Evolutionary conservation across 2,113 vertebrate species (phyloP).

Genomic region (Tenebrosternarchus preto): DNA sequence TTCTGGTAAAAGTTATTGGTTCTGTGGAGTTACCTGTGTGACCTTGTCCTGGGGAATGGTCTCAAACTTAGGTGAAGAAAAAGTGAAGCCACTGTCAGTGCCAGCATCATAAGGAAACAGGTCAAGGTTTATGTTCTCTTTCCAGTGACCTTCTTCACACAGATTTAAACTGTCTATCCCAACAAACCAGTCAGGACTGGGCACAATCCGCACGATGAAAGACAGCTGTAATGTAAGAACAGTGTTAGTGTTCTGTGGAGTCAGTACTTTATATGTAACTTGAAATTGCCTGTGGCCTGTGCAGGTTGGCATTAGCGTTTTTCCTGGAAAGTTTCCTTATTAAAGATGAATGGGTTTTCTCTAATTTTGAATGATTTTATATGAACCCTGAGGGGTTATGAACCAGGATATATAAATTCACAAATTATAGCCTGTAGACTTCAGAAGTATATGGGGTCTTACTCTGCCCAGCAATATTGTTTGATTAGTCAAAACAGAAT

Average conservation of each 20-base stretch:
- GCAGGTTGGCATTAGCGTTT: background rate
- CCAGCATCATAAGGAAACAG: slow-evolving; percentile 91
- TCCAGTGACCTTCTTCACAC: slow-evolving; percentile 85
- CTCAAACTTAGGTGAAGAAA: slow-evolving; percentile 97
- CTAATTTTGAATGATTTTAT: slow-evolving; percentile 21
- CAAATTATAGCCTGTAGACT: background rate
- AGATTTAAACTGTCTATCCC: slow-evolving; percentile 87
- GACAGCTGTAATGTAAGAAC: slow-evolving; percentile 78
- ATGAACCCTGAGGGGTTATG: background rate
- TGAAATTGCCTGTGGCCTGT: background rate
- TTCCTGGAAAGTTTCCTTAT: background rate
- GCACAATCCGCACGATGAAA: slow-evolving; percentile 88
- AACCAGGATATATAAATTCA: background rate
- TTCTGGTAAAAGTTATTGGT: background rate
- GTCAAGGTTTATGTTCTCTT: slow-evolving; percentile 80
- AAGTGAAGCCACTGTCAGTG: slow-evolving; percentile 97
- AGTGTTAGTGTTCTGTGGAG: background rate
- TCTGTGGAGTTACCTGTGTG: slow-evolving; percentile 75
- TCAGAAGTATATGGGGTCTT: background rate
- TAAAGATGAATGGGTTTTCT: slow-evolving; percentile 5
- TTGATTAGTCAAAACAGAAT: no score
- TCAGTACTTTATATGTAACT: background rate
- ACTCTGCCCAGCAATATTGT: no score
- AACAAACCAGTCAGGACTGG: slow-evolving; percentile 98
- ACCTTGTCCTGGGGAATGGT: slow-evolving; percentile 93